Evolutionary conservation across 2,888 invertebrate genomes (phyloP), one percentile per base, ranked within the genome.

Genomic region (Drosophila melanosoma): DNA sequence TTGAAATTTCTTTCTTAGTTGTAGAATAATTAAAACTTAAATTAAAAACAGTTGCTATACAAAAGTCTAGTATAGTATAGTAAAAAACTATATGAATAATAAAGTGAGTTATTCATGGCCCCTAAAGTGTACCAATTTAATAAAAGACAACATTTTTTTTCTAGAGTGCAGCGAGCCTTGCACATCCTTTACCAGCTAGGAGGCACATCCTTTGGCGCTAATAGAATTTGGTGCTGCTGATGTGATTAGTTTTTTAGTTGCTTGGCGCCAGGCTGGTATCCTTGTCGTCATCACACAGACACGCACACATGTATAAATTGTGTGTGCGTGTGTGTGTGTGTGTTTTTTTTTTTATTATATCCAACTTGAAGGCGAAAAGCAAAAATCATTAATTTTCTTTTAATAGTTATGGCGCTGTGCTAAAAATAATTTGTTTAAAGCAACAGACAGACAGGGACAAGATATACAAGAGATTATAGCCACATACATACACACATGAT

Each of bases 361-460:
- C 65, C 76, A 73, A 62, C 59, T 60, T 69, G 68, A 74, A 70
- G 70, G 63, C 65, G 69, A 64, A 70, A 68, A 73, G 82, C 74
- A 73, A 87, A 84, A 78, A 68, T 77, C 87, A 87, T 84, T 74
- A 87, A 74, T 80, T 82, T 84, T 69, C 82, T 87, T 80, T 87
- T 83, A 87, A 87, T 84, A 87, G 71, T 75, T 75, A 60, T 60
- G 70, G 64, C 61, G 64, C 61, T 29, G 36, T n/a, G 81, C 87
- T 87, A 87, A 81, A 85, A 87, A 87, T 85, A 87, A 61, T 74
- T 82, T 81, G 75, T 76, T 81, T 88, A 88, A 85, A 80, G 53
- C 80, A 81, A 74, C 75, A 74, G 81, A 68, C 63, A 65, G 58
- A 74, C 82, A 59, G 49, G 45, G 42, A 66, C 60, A 59, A 60